Base-by-base conservation (phyloP, 2,797 vertebrate genomes). In the Benthosema pterotum region DNA sequence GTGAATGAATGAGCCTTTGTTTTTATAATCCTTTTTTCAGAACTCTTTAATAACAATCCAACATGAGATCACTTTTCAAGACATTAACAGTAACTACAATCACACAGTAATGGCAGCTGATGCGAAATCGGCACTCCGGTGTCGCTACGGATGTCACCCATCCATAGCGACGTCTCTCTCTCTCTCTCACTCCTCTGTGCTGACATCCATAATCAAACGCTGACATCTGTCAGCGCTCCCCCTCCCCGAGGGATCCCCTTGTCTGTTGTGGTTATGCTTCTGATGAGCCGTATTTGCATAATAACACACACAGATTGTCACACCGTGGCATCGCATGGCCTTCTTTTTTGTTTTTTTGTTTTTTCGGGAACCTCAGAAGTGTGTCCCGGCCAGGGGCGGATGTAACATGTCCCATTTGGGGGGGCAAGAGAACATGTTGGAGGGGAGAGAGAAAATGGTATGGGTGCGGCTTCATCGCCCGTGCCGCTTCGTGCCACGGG, bases 161-260 rank as follows among this genome's bases (percentile, higher is more conserved):
- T n/a, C n/a, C n/a, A n/a, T n/a, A n/a, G n/a, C n/a, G n/a, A n/a
- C n/a, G n/a, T n/a, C n/a, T n/a, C n/a, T n/a, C n/a, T n/a, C n/a
- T n/a, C n/a, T n/a, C n/a, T n/a, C 56, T 54, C 79, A 77, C 60
- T 65, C 72, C 75, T 83, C 65, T 2, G 58, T 73, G 75, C 72
- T 88, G 90, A 87, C 89, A 84, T 91, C 87, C 84, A 80, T 83
- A 91, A 89, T 91, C 84, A 88, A 88, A 90, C 70, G 72, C 71
- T 88, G 89, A 90, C 89, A 89, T 91, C 89, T 90, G 89, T 87
- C 89, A 87, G 63, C 59, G 54, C 71, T 88, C 89, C 84, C 89
- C 49, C 71, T 88, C 89, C 84, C 89, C 49, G 5, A 77, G 86
- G 85, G 87, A n/a, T n/a, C n/a, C 71, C 57, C 77, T 76, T 90